phyloP scores from a whole-genome alignment of 2,797 vertebrate genomes.

The Rousettus madagascariensis region DNA sequence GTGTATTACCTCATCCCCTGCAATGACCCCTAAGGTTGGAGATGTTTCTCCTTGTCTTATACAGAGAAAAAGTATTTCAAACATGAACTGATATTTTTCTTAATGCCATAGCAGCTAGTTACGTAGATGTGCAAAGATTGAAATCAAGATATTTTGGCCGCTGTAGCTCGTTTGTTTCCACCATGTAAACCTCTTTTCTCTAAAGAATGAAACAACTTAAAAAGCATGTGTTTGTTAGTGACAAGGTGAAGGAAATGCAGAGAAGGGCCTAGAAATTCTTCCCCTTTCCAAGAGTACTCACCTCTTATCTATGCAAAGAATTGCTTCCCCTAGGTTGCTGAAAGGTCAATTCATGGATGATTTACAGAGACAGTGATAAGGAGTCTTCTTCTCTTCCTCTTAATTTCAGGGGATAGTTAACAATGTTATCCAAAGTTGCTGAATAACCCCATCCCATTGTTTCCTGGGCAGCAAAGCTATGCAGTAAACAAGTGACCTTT shows the following conservation, averaged over 20 bases:
- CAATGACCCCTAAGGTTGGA: neutral
- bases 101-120: neutral
- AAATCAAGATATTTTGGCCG: neutral
- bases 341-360: neutral
- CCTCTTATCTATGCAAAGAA: neutral
- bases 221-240: neutral
- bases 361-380: neutral
- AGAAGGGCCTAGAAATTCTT: neutral
- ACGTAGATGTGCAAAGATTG: neutral
- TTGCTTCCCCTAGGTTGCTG: neutral
- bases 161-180: neutral
- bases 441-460: neutral
- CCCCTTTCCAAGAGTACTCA: neutral
- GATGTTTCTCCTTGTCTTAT: neutral
- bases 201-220: neutral
- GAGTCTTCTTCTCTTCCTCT: neutral
- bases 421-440: neutral
- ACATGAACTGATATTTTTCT: neutral
- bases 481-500: neutral
- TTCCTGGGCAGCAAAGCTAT: neutral
- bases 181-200: neutral
- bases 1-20: neutral
- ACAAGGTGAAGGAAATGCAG: neutral
- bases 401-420: neutral
- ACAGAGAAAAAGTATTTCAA: neutral